Evolutionary conservation across 1,140 invertebrate genomes (phyloP).

Genomic region (Pogonomyrmex barbatus): DNA sequence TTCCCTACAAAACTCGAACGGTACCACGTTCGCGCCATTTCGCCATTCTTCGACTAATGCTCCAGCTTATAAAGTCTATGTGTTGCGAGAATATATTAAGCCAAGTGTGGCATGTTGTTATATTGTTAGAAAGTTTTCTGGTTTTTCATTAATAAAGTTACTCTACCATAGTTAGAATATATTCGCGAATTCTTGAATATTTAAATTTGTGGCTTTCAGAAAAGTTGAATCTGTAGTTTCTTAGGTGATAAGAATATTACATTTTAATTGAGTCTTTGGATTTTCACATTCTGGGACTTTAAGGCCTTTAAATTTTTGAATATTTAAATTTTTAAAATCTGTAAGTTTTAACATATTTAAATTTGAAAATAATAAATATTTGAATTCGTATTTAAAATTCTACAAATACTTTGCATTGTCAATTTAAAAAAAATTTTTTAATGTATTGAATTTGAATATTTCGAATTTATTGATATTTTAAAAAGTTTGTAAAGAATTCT

Average conservation of each 20-base stretch:
- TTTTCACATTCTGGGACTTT: conserved; percentile 18
- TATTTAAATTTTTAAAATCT: conserved; percentile 34
- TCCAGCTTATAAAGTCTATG: conserved; percentile 54
- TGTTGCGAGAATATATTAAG: conserved; percentile 57
- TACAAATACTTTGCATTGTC: background rate
- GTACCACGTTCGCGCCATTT: conserved; percentile 53
- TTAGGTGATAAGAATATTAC: conserved; percentile 35
- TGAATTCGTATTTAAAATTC: background rate
- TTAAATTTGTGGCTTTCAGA: conserved; percentile 45
- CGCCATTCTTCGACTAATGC: conserved; percentile 62
- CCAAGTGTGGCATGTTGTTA: conserved; percentile 41
- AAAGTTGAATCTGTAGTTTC: conserved; percentile 53
- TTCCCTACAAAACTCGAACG: conserved; percentile 36
- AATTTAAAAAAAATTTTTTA: background rate
- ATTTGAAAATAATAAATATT: background rate
- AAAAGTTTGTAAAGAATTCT: conserved; percentile 1
- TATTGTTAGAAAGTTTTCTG: conserved; percentile 51
- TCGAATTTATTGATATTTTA: background rate
- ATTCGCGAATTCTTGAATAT: conserved; percentile 47
- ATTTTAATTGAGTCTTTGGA: conserved; percentile 45
- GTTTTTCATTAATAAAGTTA: conserved; percentile 62
- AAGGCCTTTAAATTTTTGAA: conserved; percentile 5
- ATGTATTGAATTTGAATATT: background rate
- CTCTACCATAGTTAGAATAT: conserved; percentile 33
- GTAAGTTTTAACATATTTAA: conserved; percentile 17